Evolutionary conservation across 2,797 vertebrate species (phyloP).

Genomic region (Cheirogaleus major): DNA sequence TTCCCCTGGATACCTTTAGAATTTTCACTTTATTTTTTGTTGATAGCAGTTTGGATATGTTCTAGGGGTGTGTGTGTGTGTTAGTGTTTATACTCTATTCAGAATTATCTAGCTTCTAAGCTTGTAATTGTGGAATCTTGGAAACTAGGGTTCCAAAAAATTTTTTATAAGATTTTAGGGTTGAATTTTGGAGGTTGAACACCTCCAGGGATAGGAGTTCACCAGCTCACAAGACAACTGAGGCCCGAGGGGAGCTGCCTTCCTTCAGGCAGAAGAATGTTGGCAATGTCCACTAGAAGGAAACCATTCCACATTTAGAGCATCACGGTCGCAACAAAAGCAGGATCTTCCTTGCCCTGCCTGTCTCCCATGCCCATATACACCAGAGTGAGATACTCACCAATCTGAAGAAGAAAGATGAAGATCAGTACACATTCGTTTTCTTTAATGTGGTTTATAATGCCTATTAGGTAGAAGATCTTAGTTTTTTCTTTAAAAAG

Average conservation of each 20-base stretch:
- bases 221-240: background rate
- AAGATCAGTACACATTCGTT: background rate
- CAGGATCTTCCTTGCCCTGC: background rate
- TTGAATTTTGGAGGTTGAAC: background rate
- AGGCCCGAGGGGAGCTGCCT: background rate
- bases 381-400: background rate
- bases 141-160: background rate
- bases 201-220: background rate
- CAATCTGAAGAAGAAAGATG: background rate
- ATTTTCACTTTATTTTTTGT: background rate
- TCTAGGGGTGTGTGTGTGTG: background rate
- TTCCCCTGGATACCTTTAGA: background rate
- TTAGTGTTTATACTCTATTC: background rate
- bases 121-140: background rate
- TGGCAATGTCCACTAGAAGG: background rate
- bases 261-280: background rate
- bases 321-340: background rate
- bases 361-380: too few relatives aligned
- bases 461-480: background rate
- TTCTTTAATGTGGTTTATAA: background rate
- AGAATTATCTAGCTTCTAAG: background rate
- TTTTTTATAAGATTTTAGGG: background rate
- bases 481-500: background rate
- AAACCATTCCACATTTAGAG: background rate
- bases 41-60: background rate